Evolutionary conservation across 2,113 vertebrate species (phyloP).

Genomic region (Globicephala melas): DNA sequence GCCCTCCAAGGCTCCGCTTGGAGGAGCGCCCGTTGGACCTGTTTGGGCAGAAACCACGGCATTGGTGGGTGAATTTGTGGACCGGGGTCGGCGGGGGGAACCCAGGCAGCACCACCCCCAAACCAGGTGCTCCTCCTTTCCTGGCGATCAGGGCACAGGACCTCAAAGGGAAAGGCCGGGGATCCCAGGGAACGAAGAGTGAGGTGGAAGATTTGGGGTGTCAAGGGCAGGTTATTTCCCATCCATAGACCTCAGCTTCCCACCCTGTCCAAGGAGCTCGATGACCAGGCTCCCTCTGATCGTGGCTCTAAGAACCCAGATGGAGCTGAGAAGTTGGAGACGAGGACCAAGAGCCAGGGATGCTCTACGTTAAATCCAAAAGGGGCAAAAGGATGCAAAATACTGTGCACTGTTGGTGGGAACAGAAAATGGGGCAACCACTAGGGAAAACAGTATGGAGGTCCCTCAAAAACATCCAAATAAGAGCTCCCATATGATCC

Average conservation of each 20-base stretch:
- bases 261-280: background rate
- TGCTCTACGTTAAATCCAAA: background rate
- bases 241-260: background rate
- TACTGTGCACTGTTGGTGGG: background rate
- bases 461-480: background rate
- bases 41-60: background rate
- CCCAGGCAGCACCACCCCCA: background rate
- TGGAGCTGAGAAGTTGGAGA: background rate
- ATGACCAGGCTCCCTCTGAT: background rate
- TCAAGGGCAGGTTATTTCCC: background rate
- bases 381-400: background rate
- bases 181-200: background rate
- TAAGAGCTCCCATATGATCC: background rate
- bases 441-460: background rate
- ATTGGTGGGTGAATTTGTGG: background rate
- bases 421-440: background rate
- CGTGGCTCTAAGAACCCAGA: background rate
- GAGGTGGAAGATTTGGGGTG: fast-evolving
- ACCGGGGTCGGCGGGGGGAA: fast-evolving
- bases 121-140: background rate
- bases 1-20: constrained; percentile 82
- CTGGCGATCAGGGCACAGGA: background rate
- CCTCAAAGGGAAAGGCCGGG: background rate
- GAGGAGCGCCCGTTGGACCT: constrained; percentile 81
- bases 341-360: background rate